Evolutionary conservation across 2,113 vertebrate species (phyloP).

Genomic region (Rhodinocichla rosea): DNA sequence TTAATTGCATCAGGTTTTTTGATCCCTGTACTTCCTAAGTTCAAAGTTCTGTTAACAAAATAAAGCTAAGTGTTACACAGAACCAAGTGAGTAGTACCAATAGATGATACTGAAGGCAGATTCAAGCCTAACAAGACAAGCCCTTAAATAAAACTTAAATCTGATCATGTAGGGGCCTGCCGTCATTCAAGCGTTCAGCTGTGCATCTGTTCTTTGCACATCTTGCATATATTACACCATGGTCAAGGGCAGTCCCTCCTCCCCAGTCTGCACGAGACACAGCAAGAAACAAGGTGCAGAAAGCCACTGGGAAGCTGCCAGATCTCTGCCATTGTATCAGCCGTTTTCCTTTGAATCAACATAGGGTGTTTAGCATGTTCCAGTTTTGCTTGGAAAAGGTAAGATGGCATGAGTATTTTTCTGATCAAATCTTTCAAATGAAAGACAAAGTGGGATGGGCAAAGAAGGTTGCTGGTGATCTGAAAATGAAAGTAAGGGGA

Average conservation of each 20-base stretch:
- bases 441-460: not conserved
- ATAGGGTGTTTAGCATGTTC: not conserved
- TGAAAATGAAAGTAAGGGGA: not conserved
- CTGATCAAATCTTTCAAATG: not conserved
- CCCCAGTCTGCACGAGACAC: fast-evolving
- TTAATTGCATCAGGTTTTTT: not conserved
- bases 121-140: not conserved
- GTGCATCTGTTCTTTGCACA: not conserved
- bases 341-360: not conserved
- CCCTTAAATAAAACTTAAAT: not conserved
- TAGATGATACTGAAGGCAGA: not conserved
- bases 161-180: not conserved
- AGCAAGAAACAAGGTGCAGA: not conserved
- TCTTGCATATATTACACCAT: not conserved
- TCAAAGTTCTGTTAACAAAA: not conserved
- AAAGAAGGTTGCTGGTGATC: not conserved
- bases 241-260: not conserved
- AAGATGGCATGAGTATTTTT: not conserved
- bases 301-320: not conserved
- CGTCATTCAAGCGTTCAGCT: too few relatives aligned
- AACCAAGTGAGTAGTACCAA: not conserved
- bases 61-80: not conserved
- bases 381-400: not conserved
- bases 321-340: not conserved
- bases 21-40: not conserved